phyloP scores from a whole-genome alignment of 1,140 invertebrate genomes.

The Drosophila tsacasi region DNA sequence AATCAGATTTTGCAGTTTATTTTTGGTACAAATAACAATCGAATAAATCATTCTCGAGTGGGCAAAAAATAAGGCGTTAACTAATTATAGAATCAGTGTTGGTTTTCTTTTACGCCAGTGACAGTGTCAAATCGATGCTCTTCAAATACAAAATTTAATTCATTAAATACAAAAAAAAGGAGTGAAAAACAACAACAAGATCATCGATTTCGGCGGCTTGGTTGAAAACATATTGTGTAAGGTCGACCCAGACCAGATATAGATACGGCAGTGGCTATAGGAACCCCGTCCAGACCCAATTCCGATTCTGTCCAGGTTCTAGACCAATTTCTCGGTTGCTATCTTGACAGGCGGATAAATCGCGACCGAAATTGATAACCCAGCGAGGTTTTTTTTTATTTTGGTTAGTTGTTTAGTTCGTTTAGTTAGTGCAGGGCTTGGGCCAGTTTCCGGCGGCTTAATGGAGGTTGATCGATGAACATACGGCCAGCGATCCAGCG shows the following conservation, averaged over 20 bases:
- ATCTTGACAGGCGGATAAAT: constrained; percentile 73
- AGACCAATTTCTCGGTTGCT: constrained; percentile 26
- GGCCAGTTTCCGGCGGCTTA: constrained; percentile 46
- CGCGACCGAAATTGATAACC: constrained; percentile 53
- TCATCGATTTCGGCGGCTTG: constrained; percentile 30
- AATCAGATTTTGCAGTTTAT: constrained; percentile 46
- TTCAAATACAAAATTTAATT: constrained; percentile 58
- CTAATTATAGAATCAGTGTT: constrained; percentile 55
- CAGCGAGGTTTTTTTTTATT: background rate
- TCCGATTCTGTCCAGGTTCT: constrained; percentile 9
- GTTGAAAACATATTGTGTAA: constrained; percentile 12
- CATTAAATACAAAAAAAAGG: constrained; percentile 6
- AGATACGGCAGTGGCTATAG: constrained; percentile 14
- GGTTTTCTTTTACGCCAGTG: constrained; percentile 17
- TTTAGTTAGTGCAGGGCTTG: constrained; percentile 20
- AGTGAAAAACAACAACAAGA: background rate
- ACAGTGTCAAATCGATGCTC: constrained; percentile 73
- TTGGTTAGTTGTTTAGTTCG: background rate
- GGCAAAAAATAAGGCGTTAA: constrained; percentile 12
- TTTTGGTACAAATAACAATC: constrained; percentile 56
- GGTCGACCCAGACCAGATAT: constrained; percentile 26
- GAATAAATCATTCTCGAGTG: constrained; percentile 79
- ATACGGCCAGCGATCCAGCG: background rate
- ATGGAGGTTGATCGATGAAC: constrained; percentile 38
- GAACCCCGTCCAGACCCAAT: constrained; percentile 34